Evolutionary conservation across 2,888 invertebrate genomes (phyloP), one percentile per base, ranked within the genome.

Genomic region (Chaetogeoica ovagalla): DNA sequence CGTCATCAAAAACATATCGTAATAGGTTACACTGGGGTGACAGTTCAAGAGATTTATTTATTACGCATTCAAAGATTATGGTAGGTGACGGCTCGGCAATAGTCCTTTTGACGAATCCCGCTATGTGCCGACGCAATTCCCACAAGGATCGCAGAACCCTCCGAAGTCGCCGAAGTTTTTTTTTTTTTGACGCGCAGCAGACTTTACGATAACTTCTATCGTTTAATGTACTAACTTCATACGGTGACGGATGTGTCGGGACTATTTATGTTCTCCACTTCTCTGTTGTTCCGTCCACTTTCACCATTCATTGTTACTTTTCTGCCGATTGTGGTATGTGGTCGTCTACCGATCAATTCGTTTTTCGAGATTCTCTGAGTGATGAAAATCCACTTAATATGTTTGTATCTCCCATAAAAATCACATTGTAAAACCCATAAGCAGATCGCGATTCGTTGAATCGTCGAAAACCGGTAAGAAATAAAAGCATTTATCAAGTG

Each of bases 191-290:
- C 30, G 30, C 4, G 30, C 1, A 30, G 30, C 30, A 30, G 30
- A 30, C 30, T 30, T 30, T 30, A 30, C 30, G 4, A 30, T 30
- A n/a, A 57, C 57, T 65, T 65, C 73, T 21, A 52, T 77, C 69
- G 21, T 69, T 69, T 21, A 69, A 69, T 30, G 30, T 30, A 30
- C 30, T 1, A 4, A 30, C 2, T 30, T 77, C 76, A 77, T 69
- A 69, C 69, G 68, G 60, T 59, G 69, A 60, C 66, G 66, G 66
- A 68, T 69, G 76, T 75, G n/a, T n/a, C n/a, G 19, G 43, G 57
- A n/a, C 66, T 59, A 59, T 43, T 66, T 66, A 30, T 66, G 9
- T 43, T 9, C 43, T 7, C 4, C 43, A 9, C 43, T 9, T 75
- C 57, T 75, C 57, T 30, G 30, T 4, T 30, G 30, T 55, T 43